Evolutionary conservation across 2,797 vertebrate genomes (phyloP).

Genomic region (Oreonectes daqikongensis): DNA sequence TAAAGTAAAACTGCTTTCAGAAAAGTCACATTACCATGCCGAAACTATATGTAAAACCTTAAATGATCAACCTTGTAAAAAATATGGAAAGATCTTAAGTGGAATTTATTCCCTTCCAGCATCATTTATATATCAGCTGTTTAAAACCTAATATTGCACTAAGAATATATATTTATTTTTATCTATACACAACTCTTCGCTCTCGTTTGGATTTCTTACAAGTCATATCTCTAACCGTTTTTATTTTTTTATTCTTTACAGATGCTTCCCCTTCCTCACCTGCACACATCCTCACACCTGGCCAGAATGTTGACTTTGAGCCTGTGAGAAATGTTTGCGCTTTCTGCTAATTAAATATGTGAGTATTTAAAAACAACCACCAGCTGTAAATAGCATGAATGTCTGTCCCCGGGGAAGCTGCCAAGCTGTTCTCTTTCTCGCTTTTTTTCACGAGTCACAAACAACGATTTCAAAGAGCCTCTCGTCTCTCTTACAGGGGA

Average conservation of each 20-base stretch:
- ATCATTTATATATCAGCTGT: background rate
- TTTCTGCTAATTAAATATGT: slow-evolving; percentile 81
- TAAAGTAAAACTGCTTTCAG: no score
- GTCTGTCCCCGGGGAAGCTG: slow-evolving; percentile 73
- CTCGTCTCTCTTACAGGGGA: slow-evolving; percentile 66
- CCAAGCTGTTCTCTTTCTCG: slow-evolving; percentile 75
- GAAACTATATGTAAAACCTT: no score
- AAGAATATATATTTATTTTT: slow-evolving; percentile 29
- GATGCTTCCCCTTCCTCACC: slow-evolving; percentile 25
- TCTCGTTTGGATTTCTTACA: background rate
- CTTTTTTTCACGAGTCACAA: slow-evolving; percentile 60
- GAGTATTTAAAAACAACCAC: slow-evolving; percentile 81
- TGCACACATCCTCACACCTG: slow-evolving; percentile 14
- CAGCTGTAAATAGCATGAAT: slow-evolving; percentile 77
- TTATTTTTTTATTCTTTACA: background rate
- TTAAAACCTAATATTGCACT: slow-evolving; percentile 20
- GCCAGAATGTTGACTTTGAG: slow-evolving; percentile 42
- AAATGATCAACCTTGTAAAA: no score
- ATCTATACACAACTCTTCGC: no score
- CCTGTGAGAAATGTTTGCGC: slow-evolving; percentile 59
- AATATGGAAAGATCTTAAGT: no score
- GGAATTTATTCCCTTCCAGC: no score
- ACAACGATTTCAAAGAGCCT: slow-evolving; percentile 70
- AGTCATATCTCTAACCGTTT: no score
- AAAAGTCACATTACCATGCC: no score